phyloP scores from a whole-genome alignment of 2,113 vertebrate species.

The Notothenia rossii region DNA sequence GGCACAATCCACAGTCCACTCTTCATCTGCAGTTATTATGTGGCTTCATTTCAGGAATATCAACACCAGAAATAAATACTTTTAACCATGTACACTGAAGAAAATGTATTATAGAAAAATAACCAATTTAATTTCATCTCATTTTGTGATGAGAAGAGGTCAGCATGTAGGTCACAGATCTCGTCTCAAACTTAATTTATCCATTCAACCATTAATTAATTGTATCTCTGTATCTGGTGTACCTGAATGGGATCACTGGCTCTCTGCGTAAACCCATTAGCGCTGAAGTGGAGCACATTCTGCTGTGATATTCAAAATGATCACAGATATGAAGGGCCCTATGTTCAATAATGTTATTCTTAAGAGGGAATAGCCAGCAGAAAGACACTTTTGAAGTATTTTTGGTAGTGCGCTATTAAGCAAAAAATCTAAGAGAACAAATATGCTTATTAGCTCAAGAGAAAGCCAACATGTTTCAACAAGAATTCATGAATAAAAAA shows the following conservation, averaged over 20 bases:
- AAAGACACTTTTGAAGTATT: constrained; percentile 36
- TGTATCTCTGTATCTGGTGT: not conserved
- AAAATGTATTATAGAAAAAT: not conserved
- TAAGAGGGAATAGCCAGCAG: constrained; percentile 8
- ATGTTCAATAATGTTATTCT: constrained; percentile 15
- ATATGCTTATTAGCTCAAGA: constrained; percentile 3
- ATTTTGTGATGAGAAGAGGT: constrained; percentile 3
- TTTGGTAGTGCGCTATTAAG: constrained; percentile 11
- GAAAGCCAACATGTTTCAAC: not conserved
- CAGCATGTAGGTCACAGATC: not conserved
- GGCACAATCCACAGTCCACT: not conserved
- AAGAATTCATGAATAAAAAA: constrained; percentile 53
- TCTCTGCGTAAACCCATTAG: not conserved
- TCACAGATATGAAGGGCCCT: not conserved
- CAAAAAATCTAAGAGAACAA: not conserved
- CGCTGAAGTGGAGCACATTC: constrained; percentile 15
- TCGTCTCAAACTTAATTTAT: not conserved
- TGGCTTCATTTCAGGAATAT: not conserved
- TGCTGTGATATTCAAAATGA: constrained; percentile 19
- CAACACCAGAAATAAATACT: not conserved
- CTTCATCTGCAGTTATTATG: not conserved
- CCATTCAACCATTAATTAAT: not conserved
- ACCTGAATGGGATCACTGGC: not conserved
- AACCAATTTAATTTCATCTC: not conserved
- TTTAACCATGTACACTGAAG: not conserved